phyloP scores from a whole-genome alignment of 2,113 vertebrate species.

The Donacobius atricapilla region DNA sequence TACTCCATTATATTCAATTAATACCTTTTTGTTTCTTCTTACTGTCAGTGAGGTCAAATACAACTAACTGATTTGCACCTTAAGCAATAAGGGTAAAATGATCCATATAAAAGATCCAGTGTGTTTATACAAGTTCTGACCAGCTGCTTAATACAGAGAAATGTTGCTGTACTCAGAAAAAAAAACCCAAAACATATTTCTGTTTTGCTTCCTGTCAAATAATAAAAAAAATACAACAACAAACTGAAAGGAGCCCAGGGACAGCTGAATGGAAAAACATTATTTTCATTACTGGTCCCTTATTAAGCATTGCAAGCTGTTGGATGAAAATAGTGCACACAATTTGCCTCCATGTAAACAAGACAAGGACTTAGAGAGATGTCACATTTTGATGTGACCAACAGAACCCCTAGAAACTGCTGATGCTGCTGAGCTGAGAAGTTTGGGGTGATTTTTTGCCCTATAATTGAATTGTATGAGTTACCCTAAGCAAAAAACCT shows the following conservation, averaged over 20 bases:
- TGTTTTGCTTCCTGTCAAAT: neutral
- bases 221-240: neutral
- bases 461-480: neutral
- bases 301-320: neutral
- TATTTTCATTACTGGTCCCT: neutral
- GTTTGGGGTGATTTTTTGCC: neutral
- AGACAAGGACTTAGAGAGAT: neutral
- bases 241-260: neutral
- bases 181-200: neutral
- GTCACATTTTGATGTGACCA: neutral
- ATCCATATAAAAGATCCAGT: neutral
- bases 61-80: neutral
- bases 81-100: neutral
- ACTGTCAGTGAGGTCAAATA: neutral
- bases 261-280: neutral
- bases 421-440: neutral
- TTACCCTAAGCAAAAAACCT: neutral
- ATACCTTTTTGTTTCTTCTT: neutral
- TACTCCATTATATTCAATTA: neutral
- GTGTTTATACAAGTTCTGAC: neutral
- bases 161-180: neutral
- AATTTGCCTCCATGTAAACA: neutral
- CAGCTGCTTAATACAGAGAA: neutral
- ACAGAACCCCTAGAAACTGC: neutral
- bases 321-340: neutral